Base-by-base conservation (phyloP, 2,888 invertebrate genomes). In the Cantharis lateralis region DNA sequence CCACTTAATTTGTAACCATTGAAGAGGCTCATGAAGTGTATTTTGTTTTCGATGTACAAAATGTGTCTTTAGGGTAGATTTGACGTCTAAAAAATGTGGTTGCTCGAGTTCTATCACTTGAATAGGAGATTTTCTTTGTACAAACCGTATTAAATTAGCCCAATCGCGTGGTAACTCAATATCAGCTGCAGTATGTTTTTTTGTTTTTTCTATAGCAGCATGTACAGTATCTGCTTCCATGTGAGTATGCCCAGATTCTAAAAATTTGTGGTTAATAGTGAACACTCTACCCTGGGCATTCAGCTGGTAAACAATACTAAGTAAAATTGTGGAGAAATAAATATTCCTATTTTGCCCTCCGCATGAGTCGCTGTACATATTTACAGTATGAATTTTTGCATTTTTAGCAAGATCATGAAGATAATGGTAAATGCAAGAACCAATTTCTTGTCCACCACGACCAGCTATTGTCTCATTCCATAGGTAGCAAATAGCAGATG, bases 361-460 rank as follows among this genome's bases (percentile, higher is more conserved):
- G n/a, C 70, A 48, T 1, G 48, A 70, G 48, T 70, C 70, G 26
- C 70, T 70, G 16, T 70, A 70, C 13, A 70, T 15, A n/a, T 18
- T 32, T 11, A 70, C 15, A 4, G 16, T 61, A 10, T 70, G 4
- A 9, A 70, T 26, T 10, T 70, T 15, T 11, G 32, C 1, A 32
- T 16, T 13, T 70, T 13, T 15, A 62, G 62, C 20, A n/a, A 68
- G 68, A 68, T 10, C 9, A 26, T 68, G 20, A 5, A 16, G 26
- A 15, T 68, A 62, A 15, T 70, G 20, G 10, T 20, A 20, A n/a
- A 68, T 24, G 20, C 68, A 68, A 13, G 26, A 68, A 24, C 18
- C 68, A 68, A 68, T 68, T 68, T 68, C 68, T 68, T 68, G 68
- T 4, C 68, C 68, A 24, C 68, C 20, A 20, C 68, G 68, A 68